Percentiles rank a stretch among this genome's conserved stretches.
These are phyloP conservation scores for Chaetophractus vellerosus DNA, from an alignment of 2,797 vertebrate genomes.

Conservation along the genomic window DNA sequence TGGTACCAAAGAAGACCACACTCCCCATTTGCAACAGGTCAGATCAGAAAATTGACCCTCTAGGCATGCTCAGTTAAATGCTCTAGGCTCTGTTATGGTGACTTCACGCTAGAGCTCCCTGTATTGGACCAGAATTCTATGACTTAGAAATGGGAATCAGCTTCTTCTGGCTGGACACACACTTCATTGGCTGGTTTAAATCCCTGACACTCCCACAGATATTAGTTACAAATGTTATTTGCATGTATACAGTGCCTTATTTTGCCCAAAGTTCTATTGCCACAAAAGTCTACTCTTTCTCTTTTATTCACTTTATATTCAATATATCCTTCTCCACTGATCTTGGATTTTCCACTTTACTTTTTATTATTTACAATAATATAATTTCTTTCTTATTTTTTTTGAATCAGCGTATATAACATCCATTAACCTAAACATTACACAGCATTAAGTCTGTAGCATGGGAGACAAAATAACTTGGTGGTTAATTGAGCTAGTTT, in stretches of 20 bases:
- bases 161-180: not conserved
- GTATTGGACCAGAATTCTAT: not conserved
- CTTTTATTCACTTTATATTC: not conserved
- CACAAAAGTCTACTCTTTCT: not conserved
- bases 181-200: not conserved
- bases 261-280: not conserved
- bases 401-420: not conserved
- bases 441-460: not conserved
- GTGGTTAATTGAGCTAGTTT: not conserved
- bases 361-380: not conserved
- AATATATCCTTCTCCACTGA: slow-evolving; percentile 4
- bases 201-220: not conserved
- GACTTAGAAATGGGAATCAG: not conserved
- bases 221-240: not conserved
- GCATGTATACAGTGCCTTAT: not conserved
- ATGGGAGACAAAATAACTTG: not conserved
- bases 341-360: not conserved
- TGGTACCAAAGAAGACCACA: not conserved
- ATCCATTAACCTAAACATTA: not conserved
- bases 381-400: not conserved
- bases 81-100: not conserved
- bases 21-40: not conserved
- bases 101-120: not conserved
- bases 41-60: not conserved
- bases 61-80: not conserved